These are phyloP conservation scores for Graphium colonna DNA, from an alignment of 2,888 invertebrate genomes.

Conservation along the genomic window DNA sequence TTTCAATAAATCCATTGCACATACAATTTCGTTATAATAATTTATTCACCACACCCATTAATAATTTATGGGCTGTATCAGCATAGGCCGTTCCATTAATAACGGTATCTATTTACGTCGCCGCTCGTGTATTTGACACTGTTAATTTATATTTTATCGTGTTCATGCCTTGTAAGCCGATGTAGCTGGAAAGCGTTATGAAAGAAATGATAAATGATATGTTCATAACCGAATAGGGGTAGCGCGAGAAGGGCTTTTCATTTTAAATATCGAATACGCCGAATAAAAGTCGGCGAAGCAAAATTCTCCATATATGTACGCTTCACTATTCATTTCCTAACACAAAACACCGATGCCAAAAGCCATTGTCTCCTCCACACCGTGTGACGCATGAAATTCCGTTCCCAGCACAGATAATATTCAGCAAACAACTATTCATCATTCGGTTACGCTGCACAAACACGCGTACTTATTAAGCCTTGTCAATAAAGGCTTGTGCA, in stretches of 20 bases:
- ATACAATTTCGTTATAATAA: too few relatives aligned
- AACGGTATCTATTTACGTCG: neutral
- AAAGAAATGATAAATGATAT: constrained; percentile 52
- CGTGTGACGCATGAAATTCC: constrained; percentile 8
- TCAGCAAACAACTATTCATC: constrained; percentile 33
- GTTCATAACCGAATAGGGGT: constrained; percentile 38
- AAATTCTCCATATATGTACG: constrained; percentile 4
- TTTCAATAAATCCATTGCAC: too few relatives aligned
- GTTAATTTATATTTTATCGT: constrained; percentile 8
- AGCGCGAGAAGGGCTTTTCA: constrained; percentile 4
- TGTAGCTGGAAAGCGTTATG: constrained; percentile 48
- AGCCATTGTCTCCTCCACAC: neutral
- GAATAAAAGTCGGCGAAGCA: constrained; percentile 5
- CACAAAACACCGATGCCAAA: neutral
- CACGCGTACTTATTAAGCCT: constrained; percentile 60
- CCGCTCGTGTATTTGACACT: neutral
- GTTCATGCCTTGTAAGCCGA: constrained; percentile 27
- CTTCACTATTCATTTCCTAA: constrained; percentile 1
- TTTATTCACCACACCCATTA: neutral
- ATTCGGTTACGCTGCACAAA: constrained; percentile 39
- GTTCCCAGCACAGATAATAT: constrained; percentile 29
- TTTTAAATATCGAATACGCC: constrained; percentile 12
- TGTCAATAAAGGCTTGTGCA: constrained; percentile 33
- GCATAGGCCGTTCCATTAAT: neutral
- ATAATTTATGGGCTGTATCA: neutral